A percentile compares a stretch with the other conserved stretches of the same genome.
Conservation (phyloP, 2,888 invertebrate species). For the Andrena camellia region DNA sequence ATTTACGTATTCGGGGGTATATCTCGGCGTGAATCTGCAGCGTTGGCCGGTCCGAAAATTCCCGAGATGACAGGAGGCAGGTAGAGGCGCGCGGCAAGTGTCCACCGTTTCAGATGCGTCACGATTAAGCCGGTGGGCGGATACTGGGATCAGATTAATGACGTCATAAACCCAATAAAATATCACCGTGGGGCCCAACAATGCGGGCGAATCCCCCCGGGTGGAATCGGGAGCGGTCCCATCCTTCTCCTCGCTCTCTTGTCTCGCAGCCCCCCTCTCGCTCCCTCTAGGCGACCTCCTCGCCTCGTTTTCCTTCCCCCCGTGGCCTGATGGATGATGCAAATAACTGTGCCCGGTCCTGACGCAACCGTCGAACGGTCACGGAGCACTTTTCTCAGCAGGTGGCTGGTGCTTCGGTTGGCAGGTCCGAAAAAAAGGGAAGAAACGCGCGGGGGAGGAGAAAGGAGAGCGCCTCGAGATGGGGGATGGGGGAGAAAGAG, state of each 20-base stretch:
- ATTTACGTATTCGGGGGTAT: slow-evolving; percentile 73
- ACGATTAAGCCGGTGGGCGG: slow-evolving; percentile 82
- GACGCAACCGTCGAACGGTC: slow-evolving; percentile 77
- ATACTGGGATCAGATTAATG: slow-evolving; percentile 84
- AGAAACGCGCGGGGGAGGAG: slow-evolving; percentile 37
- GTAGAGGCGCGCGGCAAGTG: slow-evolving; percentile 54
- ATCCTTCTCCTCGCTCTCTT: slow-evolving; percentile 30
- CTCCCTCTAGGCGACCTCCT: slow-evolving; percentile 46
- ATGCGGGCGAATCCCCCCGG: slow-evolving; percentile 79
- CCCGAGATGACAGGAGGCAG: slow-evolving; percentile 71
- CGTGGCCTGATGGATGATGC: slow-evolving; percentile 82
- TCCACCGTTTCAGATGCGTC: slow-evolving; percentile 73
- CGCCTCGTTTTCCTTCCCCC: slow-evolving; percentile 54
- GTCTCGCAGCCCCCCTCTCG: slow-evolving; percentile 22
- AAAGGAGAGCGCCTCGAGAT: slow-evolving; percentile 37
- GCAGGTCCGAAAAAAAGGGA: slow-evolving; percentile 68
- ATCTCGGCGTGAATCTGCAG: slow-evolving; percentile 68
- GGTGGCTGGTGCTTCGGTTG: slow-evolving; percentile 76
- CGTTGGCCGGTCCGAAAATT: slow-evolving; percentile 68
- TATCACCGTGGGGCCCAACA: slow-evolving; percentile 82
- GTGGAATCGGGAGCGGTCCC: slow-evolving; percentile 74
- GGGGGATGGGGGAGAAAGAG: slow-evolving; percentile 36
- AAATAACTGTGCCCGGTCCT: slow-evolving; percentile 80
- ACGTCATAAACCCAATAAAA: slow-evolving; percentile 85
- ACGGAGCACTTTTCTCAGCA: slow-evolving; percentile 82